A percentile compares a stretch with the other conserved stretches of the same genome.
Conservation (phyloP, 2,797 vertebrate species). For the Chloroceryle inda region DNA sequence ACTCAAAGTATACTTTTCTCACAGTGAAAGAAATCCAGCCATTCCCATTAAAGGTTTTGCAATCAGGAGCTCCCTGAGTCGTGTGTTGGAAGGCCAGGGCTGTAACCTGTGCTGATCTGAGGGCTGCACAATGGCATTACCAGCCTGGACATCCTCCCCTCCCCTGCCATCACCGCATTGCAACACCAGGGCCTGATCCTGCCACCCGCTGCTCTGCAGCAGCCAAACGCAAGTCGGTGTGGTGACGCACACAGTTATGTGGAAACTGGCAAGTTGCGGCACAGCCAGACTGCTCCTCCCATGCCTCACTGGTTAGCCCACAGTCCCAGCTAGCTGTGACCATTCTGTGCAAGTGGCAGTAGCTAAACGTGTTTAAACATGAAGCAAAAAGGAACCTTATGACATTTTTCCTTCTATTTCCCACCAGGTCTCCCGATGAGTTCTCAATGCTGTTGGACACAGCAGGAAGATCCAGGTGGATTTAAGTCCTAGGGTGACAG, state of each 20-base stretch:
- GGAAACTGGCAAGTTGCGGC: neutral
- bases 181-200: neutral
- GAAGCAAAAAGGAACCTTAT: neutral
- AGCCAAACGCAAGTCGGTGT: rapidly evolving
- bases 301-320: neutral
- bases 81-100: rapidly evolving
- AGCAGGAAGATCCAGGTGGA: neutral
- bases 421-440: neutral
- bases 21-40: neutral
- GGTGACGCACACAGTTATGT: rapidly evolving
- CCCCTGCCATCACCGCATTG: rapidly evolving
- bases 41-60: neutral
- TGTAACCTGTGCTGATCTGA: rapidly evolving
- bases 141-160: neutral
- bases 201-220: neutral
- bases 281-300: neutral
- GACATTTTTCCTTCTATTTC: neutral
- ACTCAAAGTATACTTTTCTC: neutral
- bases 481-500: neutral
- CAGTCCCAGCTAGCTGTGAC: rapidly evolving
- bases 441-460: neutral
- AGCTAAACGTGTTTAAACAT: neutral
- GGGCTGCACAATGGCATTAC: neutral
- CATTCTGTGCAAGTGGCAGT: neutral
- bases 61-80: neutral